Evolutionary conservation across 2,888 invertebrate genomes (phyloP), one percentile per base, ranked within the genome.

Genomic region (Cecidostiba fungosa): DNA sequence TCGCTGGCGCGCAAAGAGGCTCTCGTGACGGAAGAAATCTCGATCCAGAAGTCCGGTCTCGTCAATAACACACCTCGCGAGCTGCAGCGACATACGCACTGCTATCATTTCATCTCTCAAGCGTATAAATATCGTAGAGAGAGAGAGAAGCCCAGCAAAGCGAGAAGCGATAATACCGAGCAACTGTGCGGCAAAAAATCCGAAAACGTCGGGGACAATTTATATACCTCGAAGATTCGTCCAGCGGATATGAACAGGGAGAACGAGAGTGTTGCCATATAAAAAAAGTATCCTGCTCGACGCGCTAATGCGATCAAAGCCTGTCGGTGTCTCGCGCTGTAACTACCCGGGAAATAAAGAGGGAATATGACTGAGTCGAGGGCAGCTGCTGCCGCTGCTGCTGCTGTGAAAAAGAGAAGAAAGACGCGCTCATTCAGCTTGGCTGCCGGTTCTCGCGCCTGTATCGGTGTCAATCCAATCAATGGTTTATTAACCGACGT

Each of bases 391-490:
- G 29, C 32, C 2, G 6, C 54, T 43, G n/a, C 32, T 1, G 16
- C 3, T 19, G 70, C 70, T 19, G 6, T 19, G n/a, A 23, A 39
- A n/a, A 39, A 36, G 36, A n/a, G 54, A 39, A 16, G 78, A 82
- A 82, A 86, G 84, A 83, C 87, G 89, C 88, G 90, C 89, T 89
- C 91, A 90, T 92, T 91, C 91, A 90, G 88, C 89, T 89, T 88
- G 89, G 89, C 88, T 89, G 88, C n/a, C 6, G n/a, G n/a, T n/a
- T 6, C 54, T 59, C 54, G 5, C 54, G 90, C 87, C 90, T 82
- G 85, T 87, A 92, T 92, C 91, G 91, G 91, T 92, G 92, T 92
- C 91, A 92, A 92, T 92, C 91, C 92, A 92, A 92, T 92, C 92
- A 92, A 92, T 92, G 91, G 90, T 92, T 92, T 92, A 92, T 92